A percentile compares a stretch with the other conserved stretches of the same genome.
phyloP scores from a whole-genome alignment of 2,888 invertebrate genomes.

The Tiliacea citrago region DNA sequence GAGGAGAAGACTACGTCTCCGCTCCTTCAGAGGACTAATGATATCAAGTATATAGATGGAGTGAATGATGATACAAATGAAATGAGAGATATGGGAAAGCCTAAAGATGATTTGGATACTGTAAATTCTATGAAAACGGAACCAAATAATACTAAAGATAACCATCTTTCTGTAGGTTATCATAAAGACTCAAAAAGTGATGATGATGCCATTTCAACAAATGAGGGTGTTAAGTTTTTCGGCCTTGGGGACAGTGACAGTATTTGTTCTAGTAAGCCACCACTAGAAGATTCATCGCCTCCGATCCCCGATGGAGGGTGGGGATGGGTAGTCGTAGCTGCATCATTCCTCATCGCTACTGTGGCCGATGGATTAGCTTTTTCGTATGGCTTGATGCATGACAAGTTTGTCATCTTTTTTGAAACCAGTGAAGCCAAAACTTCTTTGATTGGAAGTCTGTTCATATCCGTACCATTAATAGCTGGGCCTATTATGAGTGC shows the following conservation, averaged over 20 bases:
- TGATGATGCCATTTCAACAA: conserved; percentile 86
- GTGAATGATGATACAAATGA: conserved; percentile 77
- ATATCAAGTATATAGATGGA: conserved; percentile 83
- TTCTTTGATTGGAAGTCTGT: conserved; percentile 96
- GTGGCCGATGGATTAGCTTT: conserved; percentile 98
- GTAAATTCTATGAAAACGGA: conserved; percentile 85
- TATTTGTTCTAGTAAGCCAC: conserved; percentile 83
- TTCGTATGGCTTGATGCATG: conserved; percentile 97
- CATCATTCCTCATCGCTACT: conserved; percentile 96
- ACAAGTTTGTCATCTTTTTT: conserved; percentile 94
- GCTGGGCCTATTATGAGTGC: conserved; percentile 96
- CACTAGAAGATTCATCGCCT: conserved; percentile 83
- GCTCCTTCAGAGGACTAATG: conserved; percentile 79
- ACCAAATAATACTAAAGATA: conserved; percentile 70
- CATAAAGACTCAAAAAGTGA: conserved; percentile 77
- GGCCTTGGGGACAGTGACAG: conserved; percentile 89
- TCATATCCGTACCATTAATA: conserved; percentile 96
- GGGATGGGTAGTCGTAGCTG: conserved; percentile 97
- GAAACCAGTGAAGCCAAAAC: conserved; percentile 95
- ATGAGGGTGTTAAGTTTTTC: conserved; percentile 89
- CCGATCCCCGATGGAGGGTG: conserved; percentile 96
- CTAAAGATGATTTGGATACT: conserved; percentile 82
- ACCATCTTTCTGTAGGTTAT: conserved; percentile 80
- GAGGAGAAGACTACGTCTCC: conserved; percentile 88
- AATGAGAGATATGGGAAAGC: conserved; percentile 72